Evolutionary conservation across 2,113 vertebrate species (phyloP), one percentile per base, ranked within the genome.

Genomic region (Noctilio leporinus): DNA sequence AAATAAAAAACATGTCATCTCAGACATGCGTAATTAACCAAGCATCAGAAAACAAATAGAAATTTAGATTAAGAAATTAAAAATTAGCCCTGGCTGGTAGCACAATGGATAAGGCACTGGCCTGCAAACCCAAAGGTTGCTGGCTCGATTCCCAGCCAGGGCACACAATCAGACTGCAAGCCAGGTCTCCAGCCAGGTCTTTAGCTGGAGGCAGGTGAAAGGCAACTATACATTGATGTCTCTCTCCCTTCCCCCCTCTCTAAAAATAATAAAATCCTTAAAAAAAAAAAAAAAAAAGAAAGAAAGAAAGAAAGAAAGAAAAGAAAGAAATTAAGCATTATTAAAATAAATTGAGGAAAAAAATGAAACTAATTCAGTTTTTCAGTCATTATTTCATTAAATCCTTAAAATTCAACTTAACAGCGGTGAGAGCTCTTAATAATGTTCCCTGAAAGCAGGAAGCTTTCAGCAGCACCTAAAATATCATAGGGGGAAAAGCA

Each of bases 41-140:
- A 88, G 38, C 15, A 82, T 51, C 9, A 82, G 49, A 93, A 93
- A 92, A 80, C 26, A 43, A 45, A 64, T n/a, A 86, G 22, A 81
- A 95, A 82, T 62, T 75, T 83, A 59, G 38, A 90, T 51, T 86
- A 96, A 82, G 77, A 92, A 93, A 85, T 49, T 75, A 28, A 75
- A 19, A 75, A 75, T 75, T n/a, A n/a, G n/a, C n/a, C n/a, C n/a
- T n/a, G n/a, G n/a, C n/a, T n/a, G n/a, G n/a, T n/a, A n/a, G n/a
- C n/a, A n/a, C n/a, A n/a, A n/a, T n/a, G n/a, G n/a, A n/a, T n/a
- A n/a, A n/a, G n/a, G n/a, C n/a, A n/a, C n/a, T n/a, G n/a, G n/a
- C n/a, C n/a, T n/a, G n/a, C n/a, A n/a, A n/a, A n/a, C n/a, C n/a
- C n/a, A n/a, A n/a, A n/a, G n/a, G n/a, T n/a, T n/a, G n/a, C n/a